Base-by-base conservation (phyloP, 2,888 invertebrate genomes). In the Troides oblongomaculatus region DNA sequence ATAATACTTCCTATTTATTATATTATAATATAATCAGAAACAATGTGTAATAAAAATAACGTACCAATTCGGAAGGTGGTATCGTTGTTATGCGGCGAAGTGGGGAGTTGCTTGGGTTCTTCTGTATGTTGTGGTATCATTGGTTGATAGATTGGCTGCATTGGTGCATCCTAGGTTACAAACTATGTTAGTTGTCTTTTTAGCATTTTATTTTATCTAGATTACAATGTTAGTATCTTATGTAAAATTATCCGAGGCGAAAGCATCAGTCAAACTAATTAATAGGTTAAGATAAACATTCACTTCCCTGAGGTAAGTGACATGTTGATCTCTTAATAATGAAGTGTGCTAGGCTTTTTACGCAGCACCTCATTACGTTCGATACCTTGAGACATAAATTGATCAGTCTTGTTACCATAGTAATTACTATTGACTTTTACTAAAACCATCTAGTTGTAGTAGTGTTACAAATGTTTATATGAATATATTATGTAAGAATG, bases 21-120 rank as follows among this genome's bases (percentile, higher is more conserved):
- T 50, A 50, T 50, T 14, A 4, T 4, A 14, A 50, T 17, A 4
- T 4, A 14, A 50, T 17, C 10, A 50, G 5, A 17, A 50, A 50
- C 14, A 39, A 39, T 50, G 17, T 18, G 17, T 14, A 50, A 14
- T 5, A 14, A 50, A 50, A 17, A 50, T 50, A 50, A 18, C 14
- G 50, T 64, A 90, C 90, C 90, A 79, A 87, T 94, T 74, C 85
- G 88, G 75, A 85, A 93, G 30, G 85, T 89, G 75, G 74, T 87
- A 21, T 85, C 90, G 66, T 75, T 84, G 72, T 74, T 69, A 61
- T 84, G 85, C 0, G 83, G 84, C 0, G 80, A 84, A 17, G 83
- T 70, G 0, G 83, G 72, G 17, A 84, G 58, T 58, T 79, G 80
- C 57, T 88, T 87, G 74, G 79, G 88, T 70, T 82, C 92, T 64